Conservation (phyloP, 2,113 vertebrate species). For the Prietella phreatophila region DNA sequence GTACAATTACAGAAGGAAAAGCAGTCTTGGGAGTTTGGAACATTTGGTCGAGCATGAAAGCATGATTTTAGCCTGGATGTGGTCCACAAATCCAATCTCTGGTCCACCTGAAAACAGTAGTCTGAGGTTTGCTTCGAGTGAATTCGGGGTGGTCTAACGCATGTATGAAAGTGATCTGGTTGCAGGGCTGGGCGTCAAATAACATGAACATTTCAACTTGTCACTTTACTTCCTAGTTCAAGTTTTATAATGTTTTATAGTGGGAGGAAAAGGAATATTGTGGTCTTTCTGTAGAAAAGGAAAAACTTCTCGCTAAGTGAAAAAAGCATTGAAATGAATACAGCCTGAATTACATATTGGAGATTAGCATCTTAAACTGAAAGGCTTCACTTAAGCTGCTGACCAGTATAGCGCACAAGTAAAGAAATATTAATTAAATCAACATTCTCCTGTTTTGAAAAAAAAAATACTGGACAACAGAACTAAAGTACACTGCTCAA, state of each 20-base stretch:
- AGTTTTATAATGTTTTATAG: not conserved
- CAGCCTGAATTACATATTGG: not conserved
- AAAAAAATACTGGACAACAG: not conserved
- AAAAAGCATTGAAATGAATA: not conserved
- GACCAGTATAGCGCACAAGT: not conserved
- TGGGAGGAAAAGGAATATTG: not conserved
- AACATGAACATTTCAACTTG: not conserved
- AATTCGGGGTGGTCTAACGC: not conserved
- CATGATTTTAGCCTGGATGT: not conserved
- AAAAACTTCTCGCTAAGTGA: not conserved
- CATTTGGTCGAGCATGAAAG: not conserved
- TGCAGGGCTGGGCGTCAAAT: not conserved
- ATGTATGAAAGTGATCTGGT: slow-evolving; percentile 1
- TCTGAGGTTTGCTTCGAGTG: not conserved
- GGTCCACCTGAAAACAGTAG: not conserved
- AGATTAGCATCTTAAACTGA: not conserved
- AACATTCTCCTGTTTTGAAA: not conserved
- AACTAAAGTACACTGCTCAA: not conserved
- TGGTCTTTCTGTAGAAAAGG: not conserved
- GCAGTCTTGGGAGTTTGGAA: not conserved
- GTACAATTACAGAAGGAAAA: not conserved
- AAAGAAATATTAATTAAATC: not conserved
- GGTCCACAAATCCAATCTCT: not conserved
- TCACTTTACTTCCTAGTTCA: slow-evolving; percentile 1
- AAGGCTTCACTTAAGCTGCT: not conserved